phyloP scores from a whole-genome alignment of 2,113 vertebrate genomes.

The Dasypus novemcinctus region DNA sequence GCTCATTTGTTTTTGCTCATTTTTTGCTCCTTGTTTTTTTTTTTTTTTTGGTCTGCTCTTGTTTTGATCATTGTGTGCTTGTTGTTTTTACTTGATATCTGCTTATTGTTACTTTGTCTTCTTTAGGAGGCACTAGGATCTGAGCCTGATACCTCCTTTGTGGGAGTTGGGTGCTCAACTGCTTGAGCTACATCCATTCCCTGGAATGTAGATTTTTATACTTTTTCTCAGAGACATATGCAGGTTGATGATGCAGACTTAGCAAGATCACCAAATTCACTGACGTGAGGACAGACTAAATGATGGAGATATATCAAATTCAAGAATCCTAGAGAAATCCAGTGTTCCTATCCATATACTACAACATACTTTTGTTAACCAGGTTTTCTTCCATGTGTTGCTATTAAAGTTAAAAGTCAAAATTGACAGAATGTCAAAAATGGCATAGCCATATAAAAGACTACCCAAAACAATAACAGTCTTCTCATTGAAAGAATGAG shows the following conservation, averaged over 20 bases:
- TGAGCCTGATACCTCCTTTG: no score
- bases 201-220: no score
- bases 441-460: neutral
- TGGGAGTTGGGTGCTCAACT: no score
- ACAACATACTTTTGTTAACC: neutral
- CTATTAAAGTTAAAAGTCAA: constrained; percentile 48
- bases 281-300: neutral
- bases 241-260: neutral
- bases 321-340: neutral
- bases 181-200: no score
- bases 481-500: constrained; percentile 16
- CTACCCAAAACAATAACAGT: neutral
- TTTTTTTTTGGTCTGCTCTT: no score
- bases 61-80: no score
- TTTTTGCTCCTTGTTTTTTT: no score
- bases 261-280: neutral
- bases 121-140: no score
- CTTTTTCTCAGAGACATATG: neutral
- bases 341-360: neutral
- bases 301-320: neutral
- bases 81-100: no score
- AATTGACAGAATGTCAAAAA: neutral
- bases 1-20: no score
- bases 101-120: no score
- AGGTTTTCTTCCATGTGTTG: neutral